Conservation (phyloP, 1,140 invertebrate species). For the Conus ventricosus region DNA sequence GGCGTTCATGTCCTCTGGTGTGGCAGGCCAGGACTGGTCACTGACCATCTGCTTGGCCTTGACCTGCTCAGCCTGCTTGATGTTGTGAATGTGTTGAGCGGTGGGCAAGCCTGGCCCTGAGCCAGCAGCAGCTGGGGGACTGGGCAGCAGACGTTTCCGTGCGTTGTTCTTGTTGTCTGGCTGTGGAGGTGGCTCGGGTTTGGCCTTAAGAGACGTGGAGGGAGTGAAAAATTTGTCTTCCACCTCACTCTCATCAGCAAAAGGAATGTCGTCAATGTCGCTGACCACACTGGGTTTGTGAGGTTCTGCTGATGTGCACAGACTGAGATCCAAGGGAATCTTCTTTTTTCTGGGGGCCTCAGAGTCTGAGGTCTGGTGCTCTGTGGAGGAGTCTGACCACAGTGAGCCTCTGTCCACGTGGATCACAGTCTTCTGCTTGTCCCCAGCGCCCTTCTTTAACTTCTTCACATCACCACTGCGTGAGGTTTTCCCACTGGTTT, state of each 20-base stretch:
- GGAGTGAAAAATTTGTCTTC: slow-evolving; percentile 67
- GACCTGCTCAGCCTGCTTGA: slow-evolving; percentile 54
- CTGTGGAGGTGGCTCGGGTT: slow-evolving; percentile 37
- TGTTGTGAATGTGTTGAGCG: slow-evolving; percentile 52
- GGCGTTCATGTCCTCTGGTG: slow-evolving; percentile 55
- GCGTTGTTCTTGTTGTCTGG: slow-evolving; percentile 41
- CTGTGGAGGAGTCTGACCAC: slow-evolving; percentile 43
- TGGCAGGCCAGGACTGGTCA: slow-evolving; percentile 48
- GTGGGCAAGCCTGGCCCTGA: slow-evolving; percentile 40
- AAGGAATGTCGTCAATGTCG: slow-evolving; percentile 67
- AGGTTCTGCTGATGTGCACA: slow-evolving; percentile 21
- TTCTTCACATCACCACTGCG: background rate
- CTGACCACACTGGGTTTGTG: slow-evolving; percentile 43
- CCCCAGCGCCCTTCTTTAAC: background rate
- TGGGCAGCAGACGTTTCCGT: slow-evolving; percentile 60
- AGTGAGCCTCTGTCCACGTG: slow-evolving; percentile 45
- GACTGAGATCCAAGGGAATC: slow-evolving; percentile 56
- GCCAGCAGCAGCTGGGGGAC: slow-evolving; percentile 42
- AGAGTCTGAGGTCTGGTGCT: slow-evolving; percentile 39
- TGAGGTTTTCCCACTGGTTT: background rate
- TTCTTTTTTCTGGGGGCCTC: slow-evolving; percentile 47
- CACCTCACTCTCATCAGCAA: slow-evolving; percentile 69
- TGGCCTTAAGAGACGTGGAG: slow-evolving; percentile 56
- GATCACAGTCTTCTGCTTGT: slow-evolving; percentile 21
- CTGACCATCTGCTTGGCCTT: slow-evolving; percentile 51